Evolutionary conservation across 2,888 invertebrate genomes (phyloP), one percentile per base, ranked within the genome.

Genomic region (Macroteleia sp.): DNA sequence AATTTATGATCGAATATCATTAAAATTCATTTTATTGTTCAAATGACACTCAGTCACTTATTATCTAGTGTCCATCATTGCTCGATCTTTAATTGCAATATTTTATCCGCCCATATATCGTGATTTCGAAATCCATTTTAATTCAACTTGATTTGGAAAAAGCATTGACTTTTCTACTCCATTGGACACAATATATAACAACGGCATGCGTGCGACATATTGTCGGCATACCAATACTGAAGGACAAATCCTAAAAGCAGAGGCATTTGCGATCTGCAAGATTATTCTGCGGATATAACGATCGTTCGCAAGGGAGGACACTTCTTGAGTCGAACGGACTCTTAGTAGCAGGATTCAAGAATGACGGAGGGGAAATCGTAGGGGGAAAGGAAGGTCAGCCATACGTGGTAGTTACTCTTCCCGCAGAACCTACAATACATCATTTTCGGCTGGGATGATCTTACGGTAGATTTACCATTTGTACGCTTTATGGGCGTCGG

Each of bases 391-490:
- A 76, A 78, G 80, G 80, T 82, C 81, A 83, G 83, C 81, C 79
- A 76, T 82, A 83, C 81, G 82, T 77, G 80, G 80, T 79, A 75
- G 79, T 76, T 79, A 79, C 75, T 77, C 82, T 86, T 84, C 78
- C 79, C 81, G 80, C 82, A 80, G 75, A 75, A 88, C 84, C 86
- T 86, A 88, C 89, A 87, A 91, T 91, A 91, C 89, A 91, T 91
- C 91, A 91, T 91, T 91, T 91, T 91, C 91, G 91, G 91, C 89
- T 91, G 91, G 91, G 87, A 90, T 91, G 90, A 89, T 90, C 89
- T 91, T 88, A 90, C 91, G 90, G 87, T 91, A 91, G 91, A 91
- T 91, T 91, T 91, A 91, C 89, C 91, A 91, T 91, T 90, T 88
- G 89, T 87, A 89, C 89, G 90, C 91, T 91, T 91, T 91, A 91